phyloP scores from a whole-genome alignment of 2,113 vertebrate genomes.

The Eleginops maclovinus region DNA sequence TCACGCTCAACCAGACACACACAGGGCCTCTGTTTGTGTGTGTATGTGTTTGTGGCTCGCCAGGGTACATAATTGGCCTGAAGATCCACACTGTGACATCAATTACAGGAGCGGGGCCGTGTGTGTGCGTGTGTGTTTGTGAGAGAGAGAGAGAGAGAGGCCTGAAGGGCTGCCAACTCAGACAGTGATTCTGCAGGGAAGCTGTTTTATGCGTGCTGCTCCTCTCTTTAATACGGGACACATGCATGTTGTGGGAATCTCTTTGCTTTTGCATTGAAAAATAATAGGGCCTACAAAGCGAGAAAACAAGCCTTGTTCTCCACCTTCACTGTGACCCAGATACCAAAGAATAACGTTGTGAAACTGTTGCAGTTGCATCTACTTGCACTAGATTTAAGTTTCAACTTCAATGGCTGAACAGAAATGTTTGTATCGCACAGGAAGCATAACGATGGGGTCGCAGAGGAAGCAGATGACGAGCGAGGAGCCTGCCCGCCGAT shows the following conservation, averaged over 20 bases:
- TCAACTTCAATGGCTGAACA: neutral
- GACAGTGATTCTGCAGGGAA: conserved; percentile 16
- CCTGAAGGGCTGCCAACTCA: conserved; percentile 37
- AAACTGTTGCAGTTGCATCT: too few species aligned
- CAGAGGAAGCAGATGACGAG: conserved; percentile 43
- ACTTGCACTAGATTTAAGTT: too few species aligned
- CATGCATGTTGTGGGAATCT: neutral
- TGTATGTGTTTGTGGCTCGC: conserved; percentile 9
- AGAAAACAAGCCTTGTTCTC: too few species aligned
- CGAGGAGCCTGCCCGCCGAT: conserved; percentile 51
- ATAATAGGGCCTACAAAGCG: too few species aligned
- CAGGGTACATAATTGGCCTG: conserved; percentile 19
- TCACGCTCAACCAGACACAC: conserved; percentile 25
- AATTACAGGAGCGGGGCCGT: conserved; percentile 9
- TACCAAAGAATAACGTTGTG: too few species aligned
- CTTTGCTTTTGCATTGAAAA: too few species aligned
- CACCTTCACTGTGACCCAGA: too few species aligned
- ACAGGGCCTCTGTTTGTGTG: neutral
- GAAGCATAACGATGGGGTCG: conserved; percentile 27
- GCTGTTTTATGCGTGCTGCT: neutral
- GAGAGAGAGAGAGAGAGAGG: conserved; percentile 18
- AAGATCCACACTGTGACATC: conserved; percentile 47
- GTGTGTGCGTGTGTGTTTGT: conserved; percentile 27
- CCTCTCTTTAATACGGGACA: neutral
- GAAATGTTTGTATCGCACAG: conserved; percentile 30